These are phyloP conservation scores for Protobothrops flavoviridis DNA, from an alignment of 2,113 vertebrate genomes.

Conservation along the genomic window DNA sequence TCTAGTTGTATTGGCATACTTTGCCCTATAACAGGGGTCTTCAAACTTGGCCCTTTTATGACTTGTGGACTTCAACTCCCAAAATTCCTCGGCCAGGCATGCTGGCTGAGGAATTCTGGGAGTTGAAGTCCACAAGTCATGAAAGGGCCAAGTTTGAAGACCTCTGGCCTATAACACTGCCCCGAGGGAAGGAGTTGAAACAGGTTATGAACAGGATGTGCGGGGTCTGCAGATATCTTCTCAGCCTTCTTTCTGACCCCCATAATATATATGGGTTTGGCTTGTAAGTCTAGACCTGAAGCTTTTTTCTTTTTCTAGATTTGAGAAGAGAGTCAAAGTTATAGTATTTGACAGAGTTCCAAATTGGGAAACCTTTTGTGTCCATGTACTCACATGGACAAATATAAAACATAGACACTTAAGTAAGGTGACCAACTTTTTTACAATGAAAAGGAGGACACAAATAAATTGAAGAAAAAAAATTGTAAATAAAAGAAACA, in stretches of 20 bases:
- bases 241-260: background rate
- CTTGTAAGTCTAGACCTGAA: background rate
- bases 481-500: too few relatives aligned
- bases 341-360: background rate
- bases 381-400: background rate
- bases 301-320: background rate
- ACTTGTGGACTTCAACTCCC: too few relatives aligned
- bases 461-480: too few relatives aligned
- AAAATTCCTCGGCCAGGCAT: too few relatives aligned
- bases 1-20: background rate
- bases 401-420: background rate
- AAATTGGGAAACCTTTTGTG: background rate
- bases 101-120: too few relatives aligned
- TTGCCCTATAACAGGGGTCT: background rate
- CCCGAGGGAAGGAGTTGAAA: background rate
- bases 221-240: background rate
- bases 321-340: background rate
- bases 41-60: too few relatives aligned
- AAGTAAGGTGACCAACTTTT: background rate
- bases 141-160: too few relatives aligned
- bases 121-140: too few relatives aligned
- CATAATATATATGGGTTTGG: background rate
- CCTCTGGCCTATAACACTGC: too few relatives aligned
- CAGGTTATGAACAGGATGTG: background rate
- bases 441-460: too few relatives aligned